Evolutionary conservation across 2,113 vertebrate genomes (phyloP).

Genomic region (Gymnogyps californianus): DNA sequence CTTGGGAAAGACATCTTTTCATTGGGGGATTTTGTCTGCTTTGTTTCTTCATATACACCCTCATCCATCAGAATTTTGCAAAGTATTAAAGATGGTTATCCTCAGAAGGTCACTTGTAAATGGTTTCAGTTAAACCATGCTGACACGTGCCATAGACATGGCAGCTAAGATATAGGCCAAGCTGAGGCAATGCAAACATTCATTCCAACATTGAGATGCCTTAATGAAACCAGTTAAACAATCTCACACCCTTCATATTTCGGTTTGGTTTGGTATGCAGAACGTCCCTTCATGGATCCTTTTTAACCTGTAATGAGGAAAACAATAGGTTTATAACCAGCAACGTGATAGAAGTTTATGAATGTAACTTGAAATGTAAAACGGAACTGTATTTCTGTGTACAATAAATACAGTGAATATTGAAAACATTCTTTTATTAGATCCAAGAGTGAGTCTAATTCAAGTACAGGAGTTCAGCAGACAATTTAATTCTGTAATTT

Average conservation of each 20-base stretch:
- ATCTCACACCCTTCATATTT: not conserved
- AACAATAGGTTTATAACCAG: not conserved
- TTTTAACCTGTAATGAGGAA: not conserved
- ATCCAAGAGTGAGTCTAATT: not conserved
- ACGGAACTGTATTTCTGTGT: not conserved
- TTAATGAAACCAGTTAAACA: not conserved
- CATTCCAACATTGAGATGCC: not conserved
- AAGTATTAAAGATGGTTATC: constrained; percentile 51
- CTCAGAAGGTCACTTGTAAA: not conserved
- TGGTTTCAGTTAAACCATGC: not conserved
- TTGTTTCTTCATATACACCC: not conserved
- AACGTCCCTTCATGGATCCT: not conserved
- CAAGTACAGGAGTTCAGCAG: not conserved
- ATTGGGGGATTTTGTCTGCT: not conserved
- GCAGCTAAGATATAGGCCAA: not conserved
- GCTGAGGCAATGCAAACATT: not conserved
- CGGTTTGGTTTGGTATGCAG: not conserved
- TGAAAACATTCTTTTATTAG: not conserved
- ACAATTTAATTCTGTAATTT: not conserved
- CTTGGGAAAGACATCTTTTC: not conserved
- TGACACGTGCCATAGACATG: not conserved
- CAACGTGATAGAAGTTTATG: not conserved
- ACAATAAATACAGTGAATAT: not conserved
- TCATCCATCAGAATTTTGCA: not conserved
- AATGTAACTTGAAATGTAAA: not conserved